Base-by-base conservation (phyloP, 2,888 invertebrate species). In the Xylocampa areola region DNA sequence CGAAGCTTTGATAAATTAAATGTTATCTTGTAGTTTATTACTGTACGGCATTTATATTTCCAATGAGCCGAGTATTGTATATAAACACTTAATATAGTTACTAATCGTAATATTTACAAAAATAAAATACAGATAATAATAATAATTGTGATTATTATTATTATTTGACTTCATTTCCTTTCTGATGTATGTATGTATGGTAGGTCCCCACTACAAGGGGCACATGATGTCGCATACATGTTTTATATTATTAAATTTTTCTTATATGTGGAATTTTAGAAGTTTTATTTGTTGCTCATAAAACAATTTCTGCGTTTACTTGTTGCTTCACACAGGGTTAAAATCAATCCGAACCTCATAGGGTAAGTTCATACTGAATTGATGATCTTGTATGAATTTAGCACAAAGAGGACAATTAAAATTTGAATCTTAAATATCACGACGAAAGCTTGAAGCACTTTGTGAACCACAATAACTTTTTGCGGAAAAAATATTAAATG, bases 171-270 rank as follows among this genome's bases (percentile, higher is more conserved):
- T 73, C 70, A 69, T 81, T 81, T 76, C 71, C 69, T 62, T 68
- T 71, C 75, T 73, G 68, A 73, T 76, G 72, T 76, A 77, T 76
- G 72, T 76, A 77, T 71, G 72, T 81, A 76, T 74, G 33, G 79
- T 79, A 76, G 74, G 52, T 19, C 64, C 64, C 61, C 71, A 68
- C 50, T 44, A 52, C 61, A 58, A 43, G 68, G 75, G 79, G 71
- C 76, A 73, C 72, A 27, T 81, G 85, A 81, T 76, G 81, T 90
- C 86, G 89, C 82, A 83, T 90, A 79, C 77, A 89, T 87, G 88
- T 91, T 92, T 92, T 91, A 84, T 92, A 92, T 86, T 89, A 92
- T 90, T 92, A 92, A 86, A 91, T 80, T 89, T 91, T 91, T 91
- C 91, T 92, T 91, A 91, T 90, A 91, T 92, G 92, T 92, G 91